These are phyloP conservation scores for Trichogramma evanescens DNA, from an alignment of 2,888 invertebrate species.

Conservation along the genomic window DNA sequence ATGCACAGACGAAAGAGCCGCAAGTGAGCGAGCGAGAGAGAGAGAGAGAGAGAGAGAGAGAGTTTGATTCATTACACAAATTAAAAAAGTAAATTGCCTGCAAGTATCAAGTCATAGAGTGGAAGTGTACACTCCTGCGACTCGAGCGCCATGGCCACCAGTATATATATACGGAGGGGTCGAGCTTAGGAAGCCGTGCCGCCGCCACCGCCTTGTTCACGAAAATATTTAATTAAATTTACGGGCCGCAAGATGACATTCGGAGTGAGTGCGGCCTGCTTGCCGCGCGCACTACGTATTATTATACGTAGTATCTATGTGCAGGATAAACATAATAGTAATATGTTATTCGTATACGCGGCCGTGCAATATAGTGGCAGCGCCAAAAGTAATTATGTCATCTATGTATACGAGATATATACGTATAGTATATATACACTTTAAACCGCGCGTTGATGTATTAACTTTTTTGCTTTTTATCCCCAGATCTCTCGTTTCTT, in stretches of 20 bases:
- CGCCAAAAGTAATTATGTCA: slow-evolving; percentile 33
- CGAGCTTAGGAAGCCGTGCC: neutral
- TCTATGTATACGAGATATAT: slow-evolving; percentile 18
- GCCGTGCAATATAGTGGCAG: neutral
- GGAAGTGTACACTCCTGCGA: too few species aligned
- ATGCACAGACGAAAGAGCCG: too few species aligned
- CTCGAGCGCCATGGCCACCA: too few species aligned
- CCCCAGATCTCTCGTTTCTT: too few species aligned
- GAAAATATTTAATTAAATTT: slow-evolving; percentile 47
- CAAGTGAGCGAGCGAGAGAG: slow-evolving; percentile 18
- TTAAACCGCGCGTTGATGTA: too few species aligned
- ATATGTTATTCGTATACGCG: too few species aligned
- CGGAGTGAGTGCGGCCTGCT: slow-evolving; percentile 23
- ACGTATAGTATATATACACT: too few species aligned
- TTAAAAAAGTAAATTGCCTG: slow-evolving; percentile 45
- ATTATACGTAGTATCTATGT: too few species aligned
- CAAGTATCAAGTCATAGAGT: neutral
- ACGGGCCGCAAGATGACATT: slow-evolving; percentile 39
- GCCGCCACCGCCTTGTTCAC: slow-evolving; percentile 38
- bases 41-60: slow-evolving; percentile 25
- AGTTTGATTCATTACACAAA: slow-evolving; percentile 45
- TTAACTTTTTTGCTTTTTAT: too few species aligned
- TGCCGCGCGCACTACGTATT: too few species aligned
- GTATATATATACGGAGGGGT: neutral
- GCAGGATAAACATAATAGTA: too few species aligned